Evolutionary conservation across 2,113 vertebrate genomes (phyloP), one percentile per base, ranked within the genome.

Genomic region (Carassius auratus): DNA sequence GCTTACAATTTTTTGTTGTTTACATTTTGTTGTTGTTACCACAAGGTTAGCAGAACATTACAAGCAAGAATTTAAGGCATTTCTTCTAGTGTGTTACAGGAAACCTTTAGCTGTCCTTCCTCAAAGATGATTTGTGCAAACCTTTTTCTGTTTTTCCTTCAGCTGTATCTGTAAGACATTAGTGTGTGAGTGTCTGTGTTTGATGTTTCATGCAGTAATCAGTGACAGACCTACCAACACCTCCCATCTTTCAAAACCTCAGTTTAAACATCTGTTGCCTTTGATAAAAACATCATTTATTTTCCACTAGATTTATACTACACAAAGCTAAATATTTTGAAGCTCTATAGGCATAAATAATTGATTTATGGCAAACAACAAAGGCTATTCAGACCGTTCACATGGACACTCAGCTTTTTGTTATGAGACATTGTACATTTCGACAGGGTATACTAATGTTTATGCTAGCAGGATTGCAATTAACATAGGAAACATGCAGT

Each of bases 281-380:
- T 92, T 93, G 90, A 93, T 92, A 85, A 66, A 87, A 91, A 87
- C 62, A 86, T 69, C 90, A 91, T 93, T 94, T 93, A 89, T 93
- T 92, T 94, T 92, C 86, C 48, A 33, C 48, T 81, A 90, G 90
- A 86, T 85, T 91, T 91, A 62, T 38, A 87, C 88, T 86, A 91
- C 87, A 86, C 87, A 86, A 92, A 89, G 90, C 90, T 94, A 95
- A 94, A 94, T 92, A 95, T 95, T 94, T 93, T 91, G 92, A 92
- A 88, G 91, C 91, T 88, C 90, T 85, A 89, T 90, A 89, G 81
- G 87, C 90, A 92, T 93, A 93, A 94, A 94, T 93, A 92, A 95
- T 94, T 92, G 91, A 93, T 92, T 91, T 89, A 90, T 92, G 91
- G 90, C 91, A 90, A 92, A 92, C 89, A 92, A 87, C 85, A 85